phyloP scores from a whole-genome alignment of 1,140 invertebrate genomes.

The Pachypeltis micranthus region DNA sequence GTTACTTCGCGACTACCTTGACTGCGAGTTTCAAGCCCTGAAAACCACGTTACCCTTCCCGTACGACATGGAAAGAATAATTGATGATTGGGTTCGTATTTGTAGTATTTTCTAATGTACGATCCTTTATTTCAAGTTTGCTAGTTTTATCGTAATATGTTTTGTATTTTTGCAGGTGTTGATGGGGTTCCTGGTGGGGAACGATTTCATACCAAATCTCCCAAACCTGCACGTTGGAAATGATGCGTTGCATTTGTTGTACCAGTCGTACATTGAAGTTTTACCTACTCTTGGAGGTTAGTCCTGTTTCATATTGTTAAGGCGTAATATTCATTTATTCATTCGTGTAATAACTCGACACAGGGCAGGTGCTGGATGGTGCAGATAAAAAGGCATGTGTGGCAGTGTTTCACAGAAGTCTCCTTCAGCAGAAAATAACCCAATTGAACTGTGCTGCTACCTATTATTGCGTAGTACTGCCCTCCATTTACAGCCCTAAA shows the following conservation, averaged over 20 bases:
- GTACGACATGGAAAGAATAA: slow-evolving; percentile 70
- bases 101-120: background rate
- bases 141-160: background rate
- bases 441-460: too few species aligned
- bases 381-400: too few species aligned
- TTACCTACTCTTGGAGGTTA: slow-evolving; percentile 74
- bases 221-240: slow-evolving; percentile 87
- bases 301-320: too few species aligned
- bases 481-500: too few species aligned
- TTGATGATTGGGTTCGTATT: slow-evolving; percentile 54
- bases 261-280: slow-evolving; percentile 75
- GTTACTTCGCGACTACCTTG: slow-evolving; percentile 82
- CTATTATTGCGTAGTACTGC: too few species aligned
- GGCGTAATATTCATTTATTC: too few species aligned
- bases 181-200: slow-evolving; percentile 92
- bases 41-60: slow-evolving; percentile 55
- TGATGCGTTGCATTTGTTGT: slow-evolving; percentile 75
- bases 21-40: slow-evolving; percentile 74
- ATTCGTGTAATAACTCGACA: too few species aligned
- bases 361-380: too few species aligned
- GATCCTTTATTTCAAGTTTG: background rate
- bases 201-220: slow-evolving; percentile 93
- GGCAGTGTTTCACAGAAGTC: too few species aligned
- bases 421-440: too few species aligned
- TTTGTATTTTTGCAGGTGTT: slow-evolving; percentile 46